Conservation (phyloP, 2,113 vertebrate genomes). For the Hyaena hyaena region DNA sequence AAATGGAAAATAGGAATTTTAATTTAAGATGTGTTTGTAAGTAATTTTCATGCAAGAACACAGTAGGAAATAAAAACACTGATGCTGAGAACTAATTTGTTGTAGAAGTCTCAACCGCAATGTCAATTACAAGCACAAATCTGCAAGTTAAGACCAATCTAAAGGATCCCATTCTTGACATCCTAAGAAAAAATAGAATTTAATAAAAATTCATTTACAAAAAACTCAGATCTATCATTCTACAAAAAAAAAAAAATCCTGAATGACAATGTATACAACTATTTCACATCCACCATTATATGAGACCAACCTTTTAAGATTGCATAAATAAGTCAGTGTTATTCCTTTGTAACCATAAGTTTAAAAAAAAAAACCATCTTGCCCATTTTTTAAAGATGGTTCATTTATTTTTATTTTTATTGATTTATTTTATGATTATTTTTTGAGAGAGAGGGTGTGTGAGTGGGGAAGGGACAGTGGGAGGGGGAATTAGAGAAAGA, state of each 20-base stretch:
- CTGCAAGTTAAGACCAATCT: conserved; percentile 53
- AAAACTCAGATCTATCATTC: not conserved
- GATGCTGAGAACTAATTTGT: conserved; percentile 76
- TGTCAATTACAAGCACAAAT: conserved; percentile 68
- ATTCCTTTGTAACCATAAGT: not conserved
- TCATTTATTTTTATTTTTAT: too few species aligned
- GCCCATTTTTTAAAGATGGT: not conserved
- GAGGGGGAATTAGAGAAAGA: too few species aligned
- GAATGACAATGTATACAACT: not conserved
- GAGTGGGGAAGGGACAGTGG: too few species aligned
- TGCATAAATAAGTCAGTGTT: not conserved
- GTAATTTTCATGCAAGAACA: conserved; percentile 76
- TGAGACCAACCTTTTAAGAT: not conserved
- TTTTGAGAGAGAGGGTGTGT: too few species aligned
- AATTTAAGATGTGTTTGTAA: conserved; percentile 61
- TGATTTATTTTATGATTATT: too few species aligned
- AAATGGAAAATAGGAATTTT: conserved; percentile 75
- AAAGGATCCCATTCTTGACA: conserved; percentile 36
- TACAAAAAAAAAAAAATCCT: not conserved
- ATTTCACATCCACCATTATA: not conserved
- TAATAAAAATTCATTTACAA: conserved; percentile 35
- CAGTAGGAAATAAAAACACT: conserved; percentile 74
- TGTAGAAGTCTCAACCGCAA: conserved; percentile 52
- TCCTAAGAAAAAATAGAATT: conserved; percentile 9
- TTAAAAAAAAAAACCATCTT: not conserved